Evolutionary conservation across 2,888 invertebrate species (phyloP), one percentile per base, ranked within the genome.

Genomic region (Pecten maximus): DNA sequence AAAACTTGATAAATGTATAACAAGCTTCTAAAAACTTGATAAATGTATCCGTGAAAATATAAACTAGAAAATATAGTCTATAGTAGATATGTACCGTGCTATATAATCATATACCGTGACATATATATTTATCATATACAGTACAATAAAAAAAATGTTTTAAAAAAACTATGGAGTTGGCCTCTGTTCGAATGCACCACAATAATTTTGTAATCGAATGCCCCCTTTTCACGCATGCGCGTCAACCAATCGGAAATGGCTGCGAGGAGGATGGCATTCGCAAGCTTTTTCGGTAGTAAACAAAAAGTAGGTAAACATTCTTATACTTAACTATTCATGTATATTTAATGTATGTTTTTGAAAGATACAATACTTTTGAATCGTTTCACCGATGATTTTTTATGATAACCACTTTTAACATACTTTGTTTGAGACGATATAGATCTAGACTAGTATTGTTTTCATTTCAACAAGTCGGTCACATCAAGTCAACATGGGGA

Each of bases 241-340:
- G 28, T 6, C 0, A 35, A 28, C 28, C 0, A 28, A 35, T 28
- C 35, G 74, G 74, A 35, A 74, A 74, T 74, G 74, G 74, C 74
- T 74, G 74, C 35, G 54, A 54, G 19, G 19, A 48, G 54, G 54
- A 54, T 54, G 28, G 74, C 74, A 74, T 74, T 74, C 74, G 74
- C 74, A 74, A 74, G 35, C 74, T 74, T 74, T 74, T 74, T 74
- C 74, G 74, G 74, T 74, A 74, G 74, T 74, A 74, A 74, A 74
- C 74, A 74, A 74, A 74, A 74, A 74, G 74, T 74, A 74, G 74
- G 74, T 74, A 35, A 35, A 35, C 74, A 35, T 74, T 74, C 35
- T 74, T 35, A 35, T 10, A 74, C 35, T 23, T 28, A 15, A 28
- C 74, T 74, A 35, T 74, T 74, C 35, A 74, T 74, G 10, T 35